Percentiles rank a stretch among this genome's conserved stretches.
phyloP scores from a whole-genome alignment of 2,888 invertebrate genomes.

The Amorpha juglandis region DNA sequence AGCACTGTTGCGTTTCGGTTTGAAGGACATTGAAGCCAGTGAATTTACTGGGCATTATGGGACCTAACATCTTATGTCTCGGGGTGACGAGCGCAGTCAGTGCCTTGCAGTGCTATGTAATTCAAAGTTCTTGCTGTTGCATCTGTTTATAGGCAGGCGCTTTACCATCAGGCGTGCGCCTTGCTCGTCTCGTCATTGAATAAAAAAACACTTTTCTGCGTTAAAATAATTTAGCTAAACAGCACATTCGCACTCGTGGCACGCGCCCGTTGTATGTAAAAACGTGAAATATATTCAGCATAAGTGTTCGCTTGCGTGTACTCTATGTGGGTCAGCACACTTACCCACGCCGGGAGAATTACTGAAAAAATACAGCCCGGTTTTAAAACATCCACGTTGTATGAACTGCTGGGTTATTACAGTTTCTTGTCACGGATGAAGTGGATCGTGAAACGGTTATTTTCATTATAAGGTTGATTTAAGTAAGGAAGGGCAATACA shows the following conservation, averaged over 20 bases:
- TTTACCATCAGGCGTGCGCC: too few relatives aligned
- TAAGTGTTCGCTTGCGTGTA: conserved; percentile 32
- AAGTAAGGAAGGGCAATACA: too few relatives aligned
- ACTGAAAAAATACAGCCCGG: conserved; percentile 14
- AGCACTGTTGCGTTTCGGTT: too few relatives aligned
- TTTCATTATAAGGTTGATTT: too few relatives aligned
- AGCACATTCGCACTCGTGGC: conserved; percentile 38
- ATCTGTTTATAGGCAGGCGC: too few relatives aligned
- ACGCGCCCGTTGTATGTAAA: conserved; percentile 60
- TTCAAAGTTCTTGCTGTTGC: too few relatives aligned
- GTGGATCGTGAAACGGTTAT: not conserved
- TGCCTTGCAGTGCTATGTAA: too few relatives aligned
- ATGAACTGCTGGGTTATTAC: not conserved
- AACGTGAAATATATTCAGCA: conserved; percentile 53
- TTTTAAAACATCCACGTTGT: conserved; percentile 17
- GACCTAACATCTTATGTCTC: too few relatives aligned
- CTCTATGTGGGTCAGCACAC: conserved; percentile 51
- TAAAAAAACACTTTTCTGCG: not conserved
- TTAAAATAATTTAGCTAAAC: conserved; percentile 27
- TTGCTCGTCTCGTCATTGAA: too few relatives aligned
- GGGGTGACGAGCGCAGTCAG: too few relatives aligned
- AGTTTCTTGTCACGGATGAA: not conserved
- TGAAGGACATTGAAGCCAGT: too few relatives aligned
- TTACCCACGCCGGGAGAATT: conserved; percentile 15
- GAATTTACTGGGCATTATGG: too few relatives aligned